These are phyloP conservation scores for Novumbra hubbsi DNA, from an alignment of 2,797 vertebrate genomes.

Conservation along the genomic window DNA sequence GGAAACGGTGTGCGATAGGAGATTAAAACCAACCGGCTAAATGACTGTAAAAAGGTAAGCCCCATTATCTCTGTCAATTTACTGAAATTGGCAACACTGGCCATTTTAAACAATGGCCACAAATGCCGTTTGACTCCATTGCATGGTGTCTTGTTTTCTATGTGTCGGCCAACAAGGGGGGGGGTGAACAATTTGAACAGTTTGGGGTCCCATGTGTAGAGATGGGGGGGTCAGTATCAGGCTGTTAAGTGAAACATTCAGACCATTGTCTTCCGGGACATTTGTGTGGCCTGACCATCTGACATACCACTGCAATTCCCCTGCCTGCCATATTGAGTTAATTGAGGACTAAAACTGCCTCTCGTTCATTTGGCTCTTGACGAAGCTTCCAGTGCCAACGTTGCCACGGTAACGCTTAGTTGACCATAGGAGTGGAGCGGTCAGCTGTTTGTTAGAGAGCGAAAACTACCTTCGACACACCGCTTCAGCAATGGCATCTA, in stretches of 20 bases:
- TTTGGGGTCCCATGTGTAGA: no score
- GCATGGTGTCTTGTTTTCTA: no score
- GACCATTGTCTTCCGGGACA: no score
- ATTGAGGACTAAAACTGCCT: slow-evolving; percentile 21
- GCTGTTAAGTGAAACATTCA: no score
- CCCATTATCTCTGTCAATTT: background rate
- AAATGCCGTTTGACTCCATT: no score
- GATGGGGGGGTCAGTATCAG: no score
- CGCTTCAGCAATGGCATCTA: slow-evolving; percentile 6
- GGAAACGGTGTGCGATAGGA: slow-evolving; percentile 44
- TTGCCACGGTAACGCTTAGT: slow-evolving; percentile 36
- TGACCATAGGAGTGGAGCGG: slow-evolving; percentile 15
- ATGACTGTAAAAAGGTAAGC: slow-evolving; percentile 46
- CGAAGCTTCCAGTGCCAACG: slow-evolving; percentile 9
- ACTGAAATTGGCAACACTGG: no score
- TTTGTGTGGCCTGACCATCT: no score
- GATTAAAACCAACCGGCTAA: slow-evolving; percentile 47
- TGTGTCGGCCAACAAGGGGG: no score
- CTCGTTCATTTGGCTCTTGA: slow-evolving; percentile 21
- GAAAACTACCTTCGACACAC: slow-evolving; percentile 32
- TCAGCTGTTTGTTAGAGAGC: slow-evolving; percentile 9
- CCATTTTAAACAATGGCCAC: no score
- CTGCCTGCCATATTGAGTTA: slow-evolving; percentile 37
- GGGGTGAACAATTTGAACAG: no score
- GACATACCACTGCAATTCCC: background rate